Evolutionary conservation across 2,888 invertebrate species (phyloP).

Genomic region (Pyrrhia umbra): DNA sequence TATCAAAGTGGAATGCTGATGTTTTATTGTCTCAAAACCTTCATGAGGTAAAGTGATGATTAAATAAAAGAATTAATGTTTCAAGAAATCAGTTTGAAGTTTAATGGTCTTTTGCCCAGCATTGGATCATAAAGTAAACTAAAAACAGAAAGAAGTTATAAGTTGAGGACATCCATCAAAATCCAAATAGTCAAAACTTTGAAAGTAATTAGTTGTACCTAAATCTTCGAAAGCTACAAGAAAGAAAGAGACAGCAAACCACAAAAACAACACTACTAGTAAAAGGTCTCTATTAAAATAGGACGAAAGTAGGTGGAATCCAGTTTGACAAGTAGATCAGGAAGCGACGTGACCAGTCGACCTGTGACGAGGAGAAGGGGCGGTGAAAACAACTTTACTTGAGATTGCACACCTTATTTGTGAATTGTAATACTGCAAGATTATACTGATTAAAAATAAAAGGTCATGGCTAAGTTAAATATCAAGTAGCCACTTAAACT

Average conservation of each 20-base stretch:
- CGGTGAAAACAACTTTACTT: slow-evolving; percentile 21
- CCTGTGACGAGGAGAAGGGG: slow-evolving; percentile 27
- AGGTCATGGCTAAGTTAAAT: slow-evolving; percentile 51
- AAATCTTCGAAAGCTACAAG: slow-evolving; percentile 13
- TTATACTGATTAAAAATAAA: slow-evolving; percentile 28
- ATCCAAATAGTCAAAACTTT: slow-evolving; percentile 3
- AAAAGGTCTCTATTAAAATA: slow-evolving; percentile 40
- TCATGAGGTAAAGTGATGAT: too few relatives aligned
- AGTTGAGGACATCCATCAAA: slow-evolving; percentile 19
- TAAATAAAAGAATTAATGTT: too few relatives aligned
- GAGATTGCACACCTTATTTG: slow-evolving; percentile 43
- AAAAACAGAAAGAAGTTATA: background rate
- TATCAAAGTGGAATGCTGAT: too few relatives aligned
- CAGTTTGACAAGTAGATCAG: slow-evolving; percentile 63
- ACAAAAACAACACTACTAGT: slow-evolving; percentile 23
- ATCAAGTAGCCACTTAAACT: slow-evolving; percentile 6
- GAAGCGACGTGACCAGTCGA: slow-evolving; percentile 37
- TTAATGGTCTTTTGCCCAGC: background rate
- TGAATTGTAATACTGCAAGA: slow-evolving; percentile 15
- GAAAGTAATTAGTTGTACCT: background rate
- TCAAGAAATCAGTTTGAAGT: too few relatives aligned
- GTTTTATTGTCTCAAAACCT: too few relatives aligned
- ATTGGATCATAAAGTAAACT: background rate
- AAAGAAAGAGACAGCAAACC: slow-evolving; percentile 30
- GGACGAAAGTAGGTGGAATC: slow-evolving; percentile 58